phyloP scores from a whole-genome alignment of 1,140 invertebrate genomes.

The Oreohelix idahoensis region DNA sequence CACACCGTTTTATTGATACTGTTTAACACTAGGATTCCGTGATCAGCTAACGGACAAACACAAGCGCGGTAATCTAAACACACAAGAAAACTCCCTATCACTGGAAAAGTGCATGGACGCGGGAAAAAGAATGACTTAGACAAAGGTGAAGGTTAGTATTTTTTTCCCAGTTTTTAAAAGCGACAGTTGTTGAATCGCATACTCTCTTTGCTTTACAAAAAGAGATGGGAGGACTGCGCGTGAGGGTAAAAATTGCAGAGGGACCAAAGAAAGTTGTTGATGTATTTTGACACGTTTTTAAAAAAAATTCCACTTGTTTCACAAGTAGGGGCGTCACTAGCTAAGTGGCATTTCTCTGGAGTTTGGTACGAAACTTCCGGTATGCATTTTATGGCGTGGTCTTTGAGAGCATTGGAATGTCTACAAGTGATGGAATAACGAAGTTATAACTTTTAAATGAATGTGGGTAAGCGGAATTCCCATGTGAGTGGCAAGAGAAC shows the following conservation, averaged over 20 bases:
- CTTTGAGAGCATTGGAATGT: too few relatives aligned
- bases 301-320: too few relatives aligned
- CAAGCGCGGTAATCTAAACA: constrained; percentile 6
- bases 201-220: not conserved
- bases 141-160: constrained; percentile 1
- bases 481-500: too few relatives aligned
- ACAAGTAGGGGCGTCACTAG: too few relatives aligned
- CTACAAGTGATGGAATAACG: too few relatives aligned
- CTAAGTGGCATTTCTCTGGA: too few relatives aligned
- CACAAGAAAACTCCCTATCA: not conserved
- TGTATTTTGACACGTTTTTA: too few relatives aligned
- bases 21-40: not conserved
- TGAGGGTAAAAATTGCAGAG: not conserved
- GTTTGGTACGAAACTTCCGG: too few relatives aligned
- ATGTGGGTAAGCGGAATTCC: too few relatives aligned
- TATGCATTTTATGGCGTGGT: too few relatives aligned
- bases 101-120: not conserved
- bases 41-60: constrained; percentile 11
- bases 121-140: not conserved
- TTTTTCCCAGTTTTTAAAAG: not conserved
- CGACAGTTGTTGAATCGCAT: not conserved
- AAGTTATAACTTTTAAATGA: too few relatives aligned
- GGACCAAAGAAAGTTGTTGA: not conserved
- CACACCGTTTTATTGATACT: constrained; percentile 13
- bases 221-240: not conserved